Evolutionary conservation across 2,797 vertebrate species (phyloP).

Genomic region (Eulemur mongoz): DNA sequence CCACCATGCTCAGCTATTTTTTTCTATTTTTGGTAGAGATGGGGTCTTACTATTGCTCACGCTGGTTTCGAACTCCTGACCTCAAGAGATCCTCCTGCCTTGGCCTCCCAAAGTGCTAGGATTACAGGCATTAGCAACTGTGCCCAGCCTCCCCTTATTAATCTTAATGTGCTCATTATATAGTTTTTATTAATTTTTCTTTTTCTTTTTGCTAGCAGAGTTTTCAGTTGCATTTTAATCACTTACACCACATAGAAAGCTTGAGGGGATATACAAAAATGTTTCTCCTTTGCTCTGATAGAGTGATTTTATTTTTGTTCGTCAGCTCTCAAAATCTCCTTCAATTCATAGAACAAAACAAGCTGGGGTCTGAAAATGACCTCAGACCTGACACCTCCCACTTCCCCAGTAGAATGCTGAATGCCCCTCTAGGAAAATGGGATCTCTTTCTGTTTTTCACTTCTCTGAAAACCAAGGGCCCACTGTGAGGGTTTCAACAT

Average conservation of each 20-base stretch:
- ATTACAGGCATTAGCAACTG: too few relatives aligned
- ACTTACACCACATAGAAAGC: slow-evolving; percentile 16
- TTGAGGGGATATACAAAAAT: not conserved
- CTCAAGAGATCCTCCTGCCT: too few relatives aligned
- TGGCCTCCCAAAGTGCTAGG: too few relatives aligned
- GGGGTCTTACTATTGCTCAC: too few relatives aligned
- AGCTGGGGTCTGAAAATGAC: not conserved
- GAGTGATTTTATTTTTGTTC: slow-evolving; percentile 3
- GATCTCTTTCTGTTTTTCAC: not conserved
- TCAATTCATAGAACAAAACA: not conserved
- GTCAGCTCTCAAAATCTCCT: slow-evolving; percentile 2
- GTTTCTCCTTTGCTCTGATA: slow-evolving; percentile 24
- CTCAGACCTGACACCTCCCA: not conserved
- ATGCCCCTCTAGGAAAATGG: not conserved
- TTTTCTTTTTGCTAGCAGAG: slow-evolving; percentile 5
- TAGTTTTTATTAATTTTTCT: slow-evolving; percentile 50
- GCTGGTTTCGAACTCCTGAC: too few relatives aligned
- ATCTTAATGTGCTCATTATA: slow-evolving; percentile 1
- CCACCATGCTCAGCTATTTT: too few relatives aligned
- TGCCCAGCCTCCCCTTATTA: not conserved
- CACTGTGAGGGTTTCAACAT: not conserved
- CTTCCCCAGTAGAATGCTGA: not conserved
- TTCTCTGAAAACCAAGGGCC: slow-evolving; percentile 21
- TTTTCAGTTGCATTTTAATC: slow-evolving; percentile 61
- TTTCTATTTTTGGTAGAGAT: too few relatives aligned